Percentiles rank a stretch among this genome's conserved stretches.
These are phyloP conservation scores for Hylia prasina DNA, from an alignment of 2,113 vertebrate genomes.

Conservation along the genomic window DNA sequence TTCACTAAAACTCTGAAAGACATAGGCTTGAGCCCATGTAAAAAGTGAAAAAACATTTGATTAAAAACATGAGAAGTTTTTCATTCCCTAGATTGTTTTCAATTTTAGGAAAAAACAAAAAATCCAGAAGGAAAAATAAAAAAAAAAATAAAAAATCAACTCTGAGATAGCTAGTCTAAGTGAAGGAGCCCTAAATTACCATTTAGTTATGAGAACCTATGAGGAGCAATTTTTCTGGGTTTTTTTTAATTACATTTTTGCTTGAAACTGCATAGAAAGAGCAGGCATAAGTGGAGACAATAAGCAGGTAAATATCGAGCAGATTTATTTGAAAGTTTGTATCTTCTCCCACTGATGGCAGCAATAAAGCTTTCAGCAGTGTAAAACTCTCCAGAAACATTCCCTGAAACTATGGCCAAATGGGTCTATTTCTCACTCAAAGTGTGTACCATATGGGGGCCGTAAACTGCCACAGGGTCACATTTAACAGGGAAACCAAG, in stretches of 20 bases:
- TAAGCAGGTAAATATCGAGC: slow-evolving; percentile 19
- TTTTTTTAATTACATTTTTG: not conserved
- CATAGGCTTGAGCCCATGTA: not conserved
- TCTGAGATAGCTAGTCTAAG: not conserved
- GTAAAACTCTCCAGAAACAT: slow-evolving; percentile 70
- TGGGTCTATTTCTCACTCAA: slow-evolving; percentile 69
- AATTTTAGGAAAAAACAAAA: not conserved
- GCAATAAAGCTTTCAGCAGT: slow-evolving; percentile 66
- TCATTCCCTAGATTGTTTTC: not conserved
- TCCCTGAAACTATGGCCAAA: slow-evolving; percentile 67
- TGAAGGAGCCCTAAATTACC: not conserved
- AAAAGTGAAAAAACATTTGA: not conserved
- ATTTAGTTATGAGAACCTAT: not conserved
- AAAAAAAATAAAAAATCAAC: not conserved
- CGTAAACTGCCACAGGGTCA: slow-evolving; percentile 65
- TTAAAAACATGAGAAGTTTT: not conserved
- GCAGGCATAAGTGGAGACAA: not conserved
- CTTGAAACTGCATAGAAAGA: not conserved
- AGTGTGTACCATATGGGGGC: not conserved
- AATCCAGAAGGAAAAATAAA: not conserved
- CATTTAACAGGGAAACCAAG: slow-evolving; percentile 49
- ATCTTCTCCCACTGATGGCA: slow-evolving; percentile 34
- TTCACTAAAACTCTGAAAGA: not conserved
- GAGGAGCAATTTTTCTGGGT: not conserved
- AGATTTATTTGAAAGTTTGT: slow-evolving; percentile 61